Percentiles rank a stretch among this genome's conserved stretches.
phyloP scores from a whole-genome alignment of 1,140 invertebrate genomes.

The Drosophila santomea region DNA sequence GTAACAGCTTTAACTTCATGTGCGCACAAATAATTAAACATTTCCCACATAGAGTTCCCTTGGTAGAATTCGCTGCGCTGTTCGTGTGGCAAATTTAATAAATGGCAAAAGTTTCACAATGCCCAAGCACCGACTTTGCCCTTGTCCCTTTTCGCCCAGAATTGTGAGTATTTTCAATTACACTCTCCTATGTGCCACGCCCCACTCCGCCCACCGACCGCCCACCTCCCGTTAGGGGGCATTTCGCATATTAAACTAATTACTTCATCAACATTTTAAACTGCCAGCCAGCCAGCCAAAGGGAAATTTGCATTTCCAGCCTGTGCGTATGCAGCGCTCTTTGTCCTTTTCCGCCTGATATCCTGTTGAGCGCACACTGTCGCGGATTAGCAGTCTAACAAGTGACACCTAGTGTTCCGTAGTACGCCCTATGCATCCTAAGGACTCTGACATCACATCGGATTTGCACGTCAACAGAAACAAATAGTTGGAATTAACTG shows the following conservation, averaged over 20 bases:
- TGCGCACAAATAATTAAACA: slow-evolving; percentile 64
- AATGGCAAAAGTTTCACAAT: slow-evolving; percentile 74
- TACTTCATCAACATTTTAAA: slow-evolving; percentile 80
- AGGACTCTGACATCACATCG: neutral
- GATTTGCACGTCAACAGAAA: neutral
- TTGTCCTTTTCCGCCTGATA: slow-evolving; percentile 41
- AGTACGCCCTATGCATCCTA: neutral
- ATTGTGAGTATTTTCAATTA: slow-evolving; percentile 77
- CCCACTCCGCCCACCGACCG: slow-evolving; percentile 15
- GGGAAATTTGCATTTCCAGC: slow-evolving; percentile 56
- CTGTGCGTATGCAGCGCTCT: slow-evolving; percentile 35
- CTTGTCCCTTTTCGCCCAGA: slow-evolving; percentile 47
- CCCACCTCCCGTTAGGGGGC: slow-evolving; percentile 3
- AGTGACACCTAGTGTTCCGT: slow-evolving; percentile 20
- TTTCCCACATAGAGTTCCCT: slow-evolving; percentile 29
- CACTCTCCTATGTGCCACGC: slow-evolving; percentile 57
- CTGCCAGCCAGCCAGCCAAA: slow-evolving; percentile 28
- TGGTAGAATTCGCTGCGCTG: slow-evolving; percentile 7
- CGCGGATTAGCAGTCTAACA: slow-evolving; percentile 21
- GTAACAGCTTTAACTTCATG: slow-evolving; percentile 26
- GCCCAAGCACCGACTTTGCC: slow-evolving; percentile 25
- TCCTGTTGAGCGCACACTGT: slow-evolving; percentile 29
- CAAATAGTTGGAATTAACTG: neutral
- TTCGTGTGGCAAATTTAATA: slow-evolving; percentile 74
- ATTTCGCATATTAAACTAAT: slow-evolving; percentile 74